Conservation (phyloP, 1,140 invertebrate genomes). For the Medauroidea extradentata region DNA sequence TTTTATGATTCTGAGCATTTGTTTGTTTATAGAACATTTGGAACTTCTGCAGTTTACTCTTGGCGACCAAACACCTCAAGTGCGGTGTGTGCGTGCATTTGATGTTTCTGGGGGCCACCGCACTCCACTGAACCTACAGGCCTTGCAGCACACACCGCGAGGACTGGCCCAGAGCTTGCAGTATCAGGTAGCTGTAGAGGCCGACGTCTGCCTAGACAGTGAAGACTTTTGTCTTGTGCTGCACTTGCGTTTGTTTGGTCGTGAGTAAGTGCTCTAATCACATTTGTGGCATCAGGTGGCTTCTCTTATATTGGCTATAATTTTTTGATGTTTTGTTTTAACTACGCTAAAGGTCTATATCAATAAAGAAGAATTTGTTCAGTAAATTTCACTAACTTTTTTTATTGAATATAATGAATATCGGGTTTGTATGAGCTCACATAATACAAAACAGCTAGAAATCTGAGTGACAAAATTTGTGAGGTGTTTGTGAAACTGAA, state of each 20-base stretch:
- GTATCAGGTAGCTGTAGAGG: conserved; percentile 48
- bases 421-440: no score
- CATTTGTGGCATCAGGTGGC: no score
- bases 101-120: not conserved
- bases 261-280: conserved; percentile 45
- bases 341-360: no score
- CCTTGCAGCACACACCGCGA: not conserved
- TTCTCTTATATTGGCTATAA: no score
- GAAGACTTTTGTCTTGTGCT: conserved; percentile 54
- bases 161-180: conserved; percentile 13
- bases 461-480: no score
- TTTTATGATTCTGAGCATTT: not conserved
- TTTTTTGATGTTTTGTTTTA: no score
- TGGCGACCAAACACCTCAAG: conserved; percentile 44
- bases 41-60: conserved; percentile 42
- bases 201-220: conserved; percentile 46
- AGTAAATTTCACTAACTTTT: no score
- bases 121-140: not conserved
- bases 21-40: conserved; percentile 25
- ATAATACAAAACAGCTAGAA: no score
- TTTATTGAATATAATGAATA: no score
- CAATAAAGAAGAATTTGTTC: no score
- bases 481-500: no score
- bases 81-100: conserved; percentile 38
- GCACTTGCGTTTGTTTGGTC: conserved; percentile 46